phyloP scores from a whole-genome alignment of 2,888 invertebrate species.

The Ochropleura plecta region DNA sequence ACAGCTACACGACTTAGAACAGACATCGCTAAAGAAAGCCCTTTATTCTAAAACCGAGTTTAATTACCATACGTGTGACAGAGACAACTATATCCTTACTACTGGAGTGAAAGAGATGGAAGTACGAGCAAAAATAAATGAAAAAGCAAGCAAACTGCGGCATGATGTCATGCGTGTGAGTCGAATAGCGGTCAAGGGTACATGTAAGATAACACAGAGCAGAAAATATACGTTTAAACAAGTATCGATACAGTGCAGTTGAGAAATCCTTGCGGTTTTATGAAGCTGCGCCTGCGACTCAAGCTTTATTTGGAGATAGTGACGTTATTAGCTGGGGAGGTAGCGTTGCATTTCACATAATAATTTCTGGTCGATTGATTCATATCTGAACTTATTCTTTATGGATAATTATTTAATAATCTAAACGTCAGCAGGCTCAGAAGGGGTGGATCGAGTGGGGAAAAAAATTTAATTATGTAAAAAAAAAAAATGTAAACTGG shows the following conservation, averaged over 20 bases:
- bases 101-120: conserved; percentile 70
- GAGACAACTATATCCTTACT: conserved; percentile 52
- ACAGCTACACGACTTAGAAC: conserved; percentile 42
- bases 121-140: conserved; percentile 80
- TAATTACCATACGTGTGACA: conserved; percentile 68
- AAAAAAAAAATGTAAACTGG: too few relatives aligned
- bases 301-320: conserved; percentile 51
- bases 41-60: conserved; percentile 66
- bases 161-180: conserved; percentile 85
- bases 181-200: conserved; percentile 88
- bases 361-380: too few relatives aligned
- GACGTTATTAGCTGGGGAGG: too few relatives aligned
- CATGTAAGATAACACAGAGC: conserved; percentile 68
- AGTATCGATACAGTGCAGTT: conserved; percentile 35
- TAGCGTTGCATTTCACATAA: too few relatives aligned
- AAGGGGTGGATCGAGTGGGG: too few relatives aligned
- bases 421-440: too few relatives aligned
- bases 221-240: conserved; percentile 45
- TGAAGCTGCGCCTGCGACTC: conserved; percentile 41
- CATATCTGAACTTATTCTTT: too few relatives aligned
- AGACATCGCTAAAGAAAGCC: conserved; percentile 58
- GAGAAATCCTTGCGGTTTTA: conserved; percentile 60
- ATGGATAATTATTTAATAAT: too few relatives aligned
- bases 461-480: too few relatives aligned
- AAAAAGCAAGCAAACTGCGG: conserved; percentile 73